Conservation (phyloP, 2,113 vertebrate genomes). For the Xyrauchen texanus region DNA sequence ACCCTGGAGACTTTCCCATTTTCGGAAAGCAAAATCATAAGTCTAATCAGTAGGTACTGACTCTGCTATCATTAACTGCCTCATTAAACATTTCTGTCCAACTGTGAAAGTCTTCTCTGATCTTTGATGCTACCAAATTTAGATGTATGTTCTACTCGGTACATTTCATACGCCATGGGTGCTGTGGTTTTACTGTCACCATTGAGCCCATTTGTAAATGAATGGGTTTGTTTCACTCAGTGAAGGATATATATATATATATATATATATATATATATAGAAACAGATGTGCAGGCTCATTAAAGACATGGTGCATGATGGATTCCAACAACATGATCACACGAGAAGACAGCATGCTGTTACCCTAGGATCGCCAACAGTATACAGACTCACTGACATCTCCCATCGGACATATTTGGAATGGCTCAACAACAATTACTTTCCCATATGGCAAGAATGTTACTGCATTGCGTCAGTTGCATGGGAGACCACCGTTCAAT, state of each 20-base stretch:
- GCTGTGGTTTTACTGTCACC: conserved; percentile 26
- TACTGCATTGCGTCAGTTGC: no score
- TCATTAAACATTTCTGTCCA: conserved; percentile 54
- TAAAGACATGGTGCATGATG: conserved; percentile 3
- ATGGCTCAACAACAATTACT: no score
- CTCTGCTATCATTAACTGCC: conserved; percentile 54
- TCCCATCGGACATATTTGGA: no score
- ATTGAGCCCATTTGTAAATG: conserved; percentile 43
- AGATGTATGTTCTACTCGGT: conserved; percentile 52
- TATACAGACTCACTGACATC: no score
- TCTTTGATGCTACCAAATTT: conserved; percentile 47
- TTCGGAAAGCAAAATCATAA: conserved; percentile 42
- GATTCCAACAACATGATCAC: background rate
- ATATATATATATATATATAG: no score
- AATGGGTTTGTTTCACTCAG: conserved; percentile 53
- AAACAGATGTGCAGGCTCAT: conserved; percentile 33
- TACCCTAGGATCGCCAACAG: no score
- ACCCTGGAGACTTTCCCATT: conserved; percentile 26
- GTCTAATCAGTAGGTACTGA: conserved; percentile 56
- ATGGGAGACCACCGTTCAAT: no score
- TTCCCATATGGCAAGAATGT: no score
- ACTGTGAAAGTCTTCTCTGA: conserved; percentile 47
- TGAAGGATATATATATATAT: conserved; percentile 25
- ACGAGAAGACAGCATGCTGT: no score
- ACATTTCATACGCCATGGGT: conserved; percentile 45